Evolutionary conservation across 2,797 vertebrate genomes (phyloP).

Genomic region (Telmatherina bonti): DNA sequence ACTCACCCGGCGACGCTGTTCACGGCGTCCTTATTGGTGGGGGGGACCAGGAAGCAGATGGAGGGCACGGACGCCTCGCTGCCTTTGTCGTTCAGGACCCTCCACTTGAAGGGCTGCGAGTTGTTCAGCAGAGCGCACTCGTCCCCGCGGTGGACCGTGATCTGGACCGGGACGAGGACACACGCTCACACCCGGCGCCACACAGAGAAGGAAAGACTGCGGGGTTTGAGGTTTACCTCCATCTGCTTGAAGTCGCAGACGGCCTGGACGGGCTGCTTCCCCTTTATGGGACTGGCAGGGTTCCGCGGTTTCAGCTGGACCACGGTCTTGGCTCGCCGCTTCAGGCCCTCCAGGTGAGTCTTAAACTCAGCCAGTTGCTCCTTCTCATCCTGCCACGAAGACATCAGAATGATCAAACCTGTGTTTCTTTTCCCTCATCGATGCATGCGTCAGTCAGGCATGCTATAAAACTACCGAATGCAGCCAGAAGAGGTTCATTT

Average conservation of each 20-base stretch:
- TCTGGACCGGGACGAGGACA: slow-evolving; percentile 69
- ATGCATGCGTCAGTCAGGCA: too few species aligned
- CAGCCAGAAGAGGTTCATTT: too few species aligned
- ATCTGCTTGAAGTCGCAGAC: slow-evolving; percentile 95
- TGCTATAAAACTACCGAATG: too few species aligned
- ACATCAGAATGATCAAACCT: too few species aligned
- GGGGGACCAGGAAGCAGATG: slow-evolving; percentile 92
- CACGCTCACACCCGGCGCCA: background rate
- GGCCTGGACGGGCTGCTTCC: slow-evolving; percentile 83
- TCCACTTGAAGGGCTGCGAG: slow-evolving; percentile 89
- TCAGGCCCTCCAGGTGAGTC: slow-evolving; percentile 87
- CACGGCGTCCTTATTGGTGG: slow-evolving; percentile 91
- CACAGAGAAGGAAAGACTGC: too few species aligned
- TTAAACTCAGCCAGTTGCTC: slow-evolving; percentile 89
- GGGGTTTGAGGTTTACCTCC: slow-evolving; percentile 83
- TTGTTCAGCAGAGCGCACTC: slow-evolving; percentile 87
- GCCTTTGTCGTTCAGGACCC: slow-evolving; percentile 83
- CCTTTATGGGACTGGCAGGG: slow-evolving; percentile 76
- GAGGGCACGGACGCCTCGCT: slow-evolving; percentile 88
- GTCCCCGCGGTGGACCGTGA: slow-evolving; percentile 91
- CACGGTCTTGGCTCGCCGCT: slow-evolving; percentile 86
- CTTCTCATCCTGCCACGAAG: slow-evolving; percentile 86
- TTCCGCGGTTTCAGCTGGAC: slow-evolving; percentile 91
- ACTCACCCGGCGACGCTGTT: slow-evolving; percentile 87
- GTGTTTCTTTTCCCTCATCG: too few species aligned